Evolutionary conservation across 2,797 vertebrate genomes (phyloP).

Genomic region (Alectoris magna): DNA sequence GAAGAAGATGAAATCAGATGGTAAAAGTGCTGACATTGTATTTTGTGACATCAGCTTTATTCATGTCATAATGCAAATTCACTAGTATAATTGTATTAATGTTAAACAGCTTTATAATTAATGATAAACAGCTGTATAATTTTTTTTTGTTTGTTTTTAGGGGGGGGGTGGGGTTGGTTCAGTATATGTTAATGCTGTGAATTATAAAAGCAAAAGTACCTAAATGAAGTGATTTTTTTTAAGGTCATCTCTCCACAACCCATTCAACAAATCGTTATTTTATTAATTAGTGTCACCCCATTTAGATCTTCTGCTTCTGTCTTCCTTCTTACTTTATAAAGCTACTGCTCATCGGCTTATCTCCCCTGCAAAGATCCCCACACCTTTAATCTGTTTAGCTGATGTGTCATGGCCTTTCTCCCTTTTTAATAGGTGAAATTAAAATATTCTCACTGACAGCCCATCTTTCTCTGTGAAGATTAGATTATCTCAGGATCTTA

Average conservation of each 20-base stretch:
- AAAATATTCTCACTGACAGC: background rate
- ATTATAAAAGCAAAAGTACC: background rate
- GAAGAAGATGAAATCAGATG: background rate
- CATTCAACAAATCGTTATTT: background rate
- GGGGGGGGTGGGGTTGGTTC: background rate
- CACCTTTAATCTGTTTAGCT: constrained; percentile 19
- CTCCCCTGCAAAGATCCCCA: background rate
- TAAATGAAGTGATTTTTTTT: background rate
- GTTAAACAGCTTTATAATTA: background rate
- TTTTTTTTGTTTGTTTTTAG: no score
- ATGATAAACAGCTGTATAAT: background rate
- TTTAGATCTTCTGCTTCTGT: background rate
- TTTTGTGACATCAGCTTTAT: background rate
- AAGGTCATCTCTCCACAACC: background rate
- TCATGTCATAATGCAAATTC: background rate
- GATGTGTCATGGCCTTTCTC: background rate
- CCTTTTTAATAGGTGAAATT: background rate
- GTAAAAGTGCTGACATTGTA: background rate
- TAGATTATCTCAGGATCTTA: background rate
- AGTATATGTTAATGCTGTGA: background rate
- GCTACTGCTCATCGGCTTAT: background rate
- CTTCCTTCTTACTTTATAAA: background rate
- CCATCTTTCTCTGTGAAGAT: background rate
- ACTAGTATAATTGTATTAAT: background rate
- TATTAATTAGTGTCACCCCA: background rate